These are phyloP conservation scores for Leucoma salicis DNA, from an alignment of 2,888 invertebrate genomes.

Conservation along the genomic window DNA sequence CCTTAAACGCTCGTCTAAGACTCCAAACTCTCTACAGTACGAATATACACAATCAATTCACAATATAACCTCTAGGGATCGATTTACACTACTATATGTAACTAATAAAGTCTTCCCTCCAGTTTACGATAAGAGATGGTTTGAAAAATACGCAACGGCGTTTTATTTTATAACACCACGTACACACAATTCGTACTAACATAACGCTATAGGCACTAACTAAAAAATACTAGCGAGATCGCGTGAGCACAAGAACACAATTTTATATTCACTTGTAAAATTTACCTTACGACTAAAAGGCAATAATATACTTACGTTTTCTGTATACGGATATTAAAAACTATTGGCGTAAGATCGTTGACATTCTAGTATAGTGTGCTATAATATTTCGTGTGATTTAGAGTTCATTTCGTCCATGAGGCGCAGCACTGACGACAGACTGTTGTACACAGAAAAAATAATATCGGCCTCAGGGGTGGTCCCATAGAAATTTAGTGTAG, in stretches of 20 bases:
- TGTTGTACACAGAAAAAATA: too few relatives aligned
- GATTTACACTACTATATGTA: slow-evolving; percentile 51
- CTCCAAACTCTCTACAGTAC: slow-evolving; percentile 36
- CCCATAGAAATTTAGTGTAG: too few relatives aligned
- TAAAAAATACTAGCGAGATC: slow-evolving; percentile 80
- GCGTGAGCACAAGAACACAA: slow-evolving; percentile 80
- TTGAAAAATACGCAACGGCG: slow-evolving; percentile 45
- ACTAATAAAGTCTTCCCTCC: slow-evolving; percentile 47
- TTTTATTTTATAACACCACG: slow-evolving; percentile 42
- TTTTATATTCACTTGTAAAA: slow-evolving; percentile 54
- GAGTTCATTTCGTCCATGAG: too few relatives aligned
- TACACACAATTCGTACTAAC: slow-evolving; percentile 67
- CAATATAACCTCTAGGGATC: slow-evolving; percentile 45
- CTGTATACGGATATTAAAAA: slow-evolving; percentile 67
- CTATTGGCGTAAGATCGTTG: slow-evolving; percentile 33
- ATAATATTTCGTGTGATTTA: too few relatives aligned
- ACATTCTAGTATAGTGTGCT: too few relatives aligned
- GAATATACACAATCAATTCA: slow-evolving; percentile 36
- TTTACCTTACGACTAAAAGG: slow-evolving; percentile 70
- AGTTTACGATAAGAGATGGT: slow-evolving; percentile 48
- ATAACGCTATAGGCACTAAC: slow-evolving; percentile 77
- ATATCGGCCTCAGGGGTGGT: too few relatives aligned
- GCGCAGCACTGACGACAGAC: too few relatives aligned
- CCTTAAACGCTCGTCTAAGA: slow-evolving; percentile 33
- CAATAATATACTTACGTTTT: slow-evolving; percentile 55